Conservation (phyloP, 2,113 vertebrate species). For the Myrmecobius fasciatus region DNA sequence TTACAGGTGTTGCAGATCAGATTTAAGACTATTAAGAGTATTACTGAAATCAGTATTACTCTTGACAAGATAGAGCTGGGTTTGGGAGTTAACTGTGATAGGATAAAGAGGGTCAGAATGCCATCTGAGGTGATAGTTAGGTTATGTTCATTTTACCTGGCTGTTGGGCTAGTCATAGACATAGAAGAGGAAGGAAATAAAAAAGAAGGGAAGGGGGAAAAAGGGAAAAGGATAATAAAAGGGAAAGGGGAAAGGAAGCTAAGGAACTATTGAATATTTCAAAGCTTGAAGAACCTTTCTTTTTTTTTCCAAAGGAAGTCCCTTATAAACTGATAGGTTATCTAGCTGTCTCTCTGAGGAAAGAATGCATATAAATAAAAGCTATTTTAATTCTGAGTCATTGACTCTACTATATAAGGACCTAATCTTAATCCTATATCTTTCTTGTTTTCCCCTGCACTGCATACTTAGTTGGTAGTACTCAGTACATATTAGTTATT, state of each 20-base stretch:
- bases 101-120: fast-evolving
- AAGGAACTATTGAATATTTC: background rate
- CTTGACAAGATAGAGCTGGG: background rate
- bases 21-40: fast-evolving
- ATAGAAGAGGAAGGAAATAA: background rate
- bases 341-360: background rate
- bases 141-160: background rate
- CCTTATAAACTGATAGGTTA: background rate
- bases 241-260: background rate
- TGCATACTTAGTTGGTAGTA: background rate
- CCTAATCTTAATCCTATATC: background rate
- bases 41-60: background rate
- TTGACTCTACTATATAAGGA: background rate
- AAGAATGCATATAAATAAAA: background rate
- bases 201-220: background rate
- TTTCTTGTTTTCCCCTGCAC: background rate
- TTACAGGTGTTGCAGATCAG: too few relatives aligned
- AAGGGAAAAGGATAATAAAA: too few relatives aligned
- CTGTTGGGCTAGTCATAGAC: background rate
- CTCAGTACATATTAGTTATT: fast-evolving
- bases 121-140: background rate
- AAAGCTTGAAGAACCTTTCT: background rate
- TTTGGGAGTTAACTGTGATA: background rate
- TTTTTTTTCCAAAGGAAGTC: background rate
- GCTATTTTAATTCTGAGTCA: background rate